These are phyloP conservation scores for Notolepis coatsorum DNA, from an alignment of 2,797 vertebrate genomes.

Conservation along the genomic window DNA sequence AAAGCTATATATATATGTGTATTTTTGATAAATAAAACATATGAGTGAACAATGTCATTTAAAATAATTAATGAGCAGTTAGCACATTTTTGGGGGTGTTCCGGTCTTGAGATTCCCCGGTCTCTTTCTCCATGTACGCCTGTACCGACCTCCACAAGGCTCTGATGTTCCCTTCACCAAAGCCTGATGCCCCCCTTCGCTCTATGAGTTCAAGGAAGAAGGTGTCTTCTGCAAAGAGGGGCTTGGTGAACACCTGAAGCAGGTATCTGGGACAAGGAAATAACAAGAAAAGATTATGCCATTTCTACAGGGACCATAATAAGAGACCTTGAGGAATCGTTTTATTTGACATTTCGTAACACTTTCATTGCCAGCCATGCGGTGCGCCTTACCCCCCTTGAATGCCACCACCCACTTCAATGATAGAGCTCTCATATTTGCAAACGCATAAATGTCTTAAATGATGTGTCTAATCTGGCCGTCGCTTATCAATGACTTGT, in stretches of 20 bases:
- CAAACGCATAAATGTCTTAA: too few relatives aligned
- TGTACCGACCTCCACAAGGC: slow-evolving; percentile 94
- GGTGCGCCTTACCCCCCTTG: too few relatives aligned
- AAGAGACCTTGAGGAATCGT: neutral
- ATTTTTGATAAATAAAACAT: neutral
- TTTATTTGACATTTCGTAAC: neutral
- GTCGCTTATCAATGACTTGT: too few relatives aligned
- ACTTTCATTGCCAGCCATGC: too few relatives aligned
- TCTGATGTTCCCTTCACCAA: slow-evolving; percentile 92
- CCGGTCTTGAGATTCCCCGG: slow-evolving; percentile 1
- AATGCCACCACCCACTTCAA: too few relatives aligned
- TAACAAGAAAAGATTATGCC: neutral
- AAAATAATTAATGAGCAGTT: slow-evolving; percentile 21
- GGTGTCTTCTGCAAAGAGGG: slow-evolving; percentile 91
- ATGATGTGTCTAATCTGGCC: too few relatives aligned
- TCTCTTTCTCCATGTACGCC: slow-evolving; percentile 81
- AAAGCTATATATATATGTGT: neutral
- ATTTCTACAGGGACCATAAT: neutral
- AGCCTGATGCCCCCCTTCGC: slow-evolving; percentile 87
- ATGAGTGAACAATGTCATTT: neutral
- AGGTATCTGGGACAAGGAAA: slow-evolving; percentile 75
- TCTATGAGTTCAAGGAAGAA: slow-evolving; percentile 97
- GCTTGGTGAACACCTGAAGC: slow-evolving; percentile 94
- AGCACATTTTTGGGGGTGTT: slow-evolving; percentile 21
- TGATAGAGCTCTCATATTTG: too few relatives aligned